A percentile compares a stretch with the other conserved stretches of the same genome.
phyloP scores from a whole-genome alignment of 2,888 invertebrate species.

The Nebria salina region DNA sequence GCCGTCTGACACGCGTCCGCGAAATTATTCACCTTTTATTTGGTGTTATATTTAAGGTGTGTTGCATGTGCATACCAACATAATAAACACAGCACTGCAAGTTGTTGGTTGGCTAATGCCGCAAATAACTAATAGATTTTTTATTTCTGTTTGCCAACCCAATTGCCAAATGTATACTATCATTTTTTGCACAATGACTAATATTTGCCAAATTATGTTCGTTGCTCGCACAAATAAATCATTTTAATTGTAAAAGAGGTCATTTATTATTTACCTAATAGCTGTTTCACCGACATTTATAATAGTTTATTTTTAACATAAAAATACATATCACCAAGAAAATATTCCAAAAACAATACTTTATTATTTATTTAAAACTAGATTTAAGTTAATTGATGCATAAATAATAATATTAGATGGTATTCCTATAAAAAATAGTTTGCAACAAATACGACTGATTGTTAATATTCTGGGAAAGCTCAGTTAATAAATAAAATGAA shows the following conservation, averaged over 20 bases:
- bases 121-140: background rate
- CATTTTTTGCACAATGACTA: background rate
- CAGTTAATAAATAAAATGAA: no score
- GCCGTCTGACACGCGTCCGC: constrained; percentile 1
- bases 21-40: background rate
- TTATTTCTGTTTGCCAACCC: background rate
- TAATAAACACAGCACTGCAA: no score
- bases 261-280: background rate
- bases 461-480: no score
- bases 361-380: no score
- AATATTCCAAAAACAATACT: no score
- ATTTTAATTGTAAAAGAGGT: background rate
- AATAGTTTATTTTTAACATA: background rate
- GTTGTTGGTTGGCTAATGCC: background rate
- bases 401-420: no score
- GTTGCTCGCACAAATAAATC: background rate
- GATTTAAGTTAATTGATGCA: no score
- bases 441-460: no score
- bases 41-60: background rate
- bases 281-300: background rate
- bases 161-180: no score
- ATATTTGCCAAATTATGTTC: background rate
- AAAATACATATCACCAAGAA: no score
- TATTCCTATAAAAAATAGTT: no score
- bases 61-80: background rate